Conservation (phyloP, 2,888 invertebrate genomes). For the Caenorhabditis becei region DNA sequence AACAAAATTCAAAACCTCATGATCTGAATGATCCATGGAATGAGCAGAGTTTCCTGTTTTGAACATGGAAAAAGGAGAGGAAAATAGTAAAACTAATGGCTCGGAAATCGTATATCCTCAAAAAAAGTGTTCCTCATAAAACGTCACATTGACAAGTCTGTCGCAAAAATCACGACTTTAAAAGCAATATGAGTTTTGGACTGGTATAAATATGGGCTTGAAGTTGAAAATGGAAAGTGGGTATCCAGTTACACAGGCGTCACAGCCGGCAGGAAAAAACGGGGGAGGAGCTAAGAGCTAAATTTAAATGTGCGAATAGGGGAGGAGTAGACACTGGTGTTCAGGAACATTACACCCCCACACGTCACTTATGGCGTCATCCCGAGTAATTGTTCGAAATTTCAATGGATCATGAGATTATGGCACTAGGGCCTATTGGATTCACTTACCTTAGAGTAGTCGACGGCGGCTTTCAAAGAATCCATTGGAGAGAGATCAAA, state of each 20-base stretch:
- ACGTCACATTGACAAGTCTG: neutral
- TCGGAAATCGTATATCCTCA: constrained; percentile 10
- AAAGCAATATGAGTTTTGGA: constrained; percentile 2
- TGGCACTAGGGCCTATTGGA: neutral
- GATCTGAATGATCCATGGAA: constrained; percentile 7
- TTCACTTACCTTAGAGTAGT: constrained; percentile 52
- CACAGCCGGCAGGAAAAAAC: constrained; percentile 15
- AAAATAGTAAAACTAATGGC: constrained; percentile 13
- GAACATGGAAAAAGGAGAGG: constrained; percentile 3
- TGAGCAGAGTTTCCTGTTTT: constrained; percentile 27
- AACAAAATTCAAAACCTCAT: neutral
- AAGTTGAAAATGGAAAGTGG: constrained; percentile 49
- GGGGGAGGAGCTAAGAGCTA: constrained; percentile 43
- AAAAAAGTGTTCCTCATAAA: neutral
- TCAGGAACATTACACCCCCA: constrained; percentile 42
- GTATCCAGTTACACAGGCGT: constrained; percentile 55
- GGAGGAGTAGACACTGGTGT: constrained; percentile 22
- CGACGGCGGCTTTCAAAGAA: constrained; percentile 59
- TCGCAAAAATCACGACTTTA: neutral
- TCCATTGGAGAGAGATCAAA: constrained; percentile 37
- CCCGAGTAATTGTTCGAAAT: constrained; percentile 11
- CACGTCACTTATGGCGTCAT: constrained; percentile 58
- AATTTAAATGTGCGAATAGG: constrained; percentile 54
- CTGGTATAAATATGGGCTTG: constrained; percentile 47
- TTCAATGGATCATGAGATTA: constrained; percentile 18